Evolutionary conservation across 1,140 invertebrate genomes (phyloP), one percentile per base, ranked within the genome.

Genomic region (Hycleus cichorii): DNA sequence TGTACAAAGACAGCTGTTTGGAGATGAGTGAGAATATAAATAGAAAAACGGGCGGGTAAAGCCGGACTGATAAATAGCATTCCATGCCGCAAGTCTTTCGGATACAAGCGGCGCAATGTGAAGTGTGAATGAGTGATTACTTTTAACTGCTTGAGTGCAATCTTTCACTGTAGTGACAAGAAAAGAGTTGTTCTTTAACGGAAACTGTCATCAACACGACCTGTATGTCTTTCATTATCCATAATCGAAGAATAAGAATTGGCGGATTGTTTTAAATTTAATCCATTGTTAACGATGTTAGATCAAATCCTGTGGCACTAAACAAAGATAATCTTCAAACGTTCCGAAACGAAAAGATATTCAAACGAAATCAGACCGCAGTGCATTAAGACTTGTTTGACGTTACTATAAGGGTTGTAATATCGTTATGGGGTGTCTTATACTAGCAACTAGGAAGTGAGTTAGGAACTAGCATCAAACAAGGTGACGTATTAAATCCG

Each of bases 401-500:
- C 44, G 51, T 32, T 7, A 7, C 51, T 42, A 53, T 46, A 46
- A 45, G 44, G 52, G 44, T 55, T 55, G 52, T 55, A 55, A 55
- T 55, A 32, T 55, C 52, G 52, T 55, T 55, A 55, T 27, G 52
- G 52, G 52, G 52, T 47, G 52, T 47, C 52, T 45, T 45, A 53
- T 53, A 32, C 46, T 32, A 7, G 18, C 18, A 18, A 18, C 18
- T 18, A 18, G 18, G 18, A 18, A 18, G 47, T 39, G 50, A 57
- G 59, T 60, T 57, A 50, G 48, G 49, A 60, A 60, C 43, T n/a
- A 57, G 42, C 52, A 60, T 57, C 59, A 60, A 50, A 60, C 59
- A 60, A 60, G 59, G 59, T 60, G 59, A 60, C 53, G 55, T 60
- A 60, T 60, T 60, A 60, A 60, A 60, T 60, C 59, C 59, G 59